Evolutionary conservation across 1,140 invertebrate genomes (phyloP).

Genomic region (Cherax quadricarinatus): DNA sequence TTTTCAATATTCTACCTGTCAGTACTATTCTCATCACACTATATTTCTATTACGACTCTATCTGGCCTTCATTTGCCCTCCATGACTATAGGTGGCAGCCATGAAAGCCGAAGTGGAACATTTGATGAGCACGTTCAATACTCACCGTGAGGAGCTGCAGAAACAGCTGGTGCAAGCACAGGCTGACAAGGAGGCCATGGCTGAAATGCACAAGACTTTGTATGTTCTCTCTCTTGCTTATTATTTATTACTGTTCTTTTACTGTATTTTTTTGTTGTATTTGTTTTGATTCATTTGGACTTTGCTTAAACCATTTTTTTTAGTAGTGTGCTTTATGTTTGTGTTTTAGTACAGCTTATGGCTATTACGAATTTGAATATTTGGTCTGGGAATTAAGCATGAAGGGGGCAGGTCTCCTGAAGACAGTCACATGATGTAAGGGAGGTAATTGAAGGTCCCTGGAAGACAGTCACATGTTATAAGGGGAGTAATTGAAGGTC

Average conservation of each 20-base stretch:
- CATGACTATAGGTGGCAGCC: slow-evolving; percentile 26
- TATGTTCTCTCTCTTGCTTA: slow-evolving; percentile 8
- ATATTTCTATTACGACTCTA: background rate
- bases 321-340: background rate
- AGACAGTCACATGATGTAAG: too few species aligned
- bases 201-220: slow-evolving; percentile 74
- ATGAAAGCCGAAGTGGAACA: slow-evolving; percentile 54
- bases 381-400: too few species aligned
- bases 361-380: too few species aligned
- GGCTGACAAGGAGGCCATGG: slow-evolving; percentile 70
- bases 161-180: slow-evolving; percentile 76
- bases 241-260: background rate
- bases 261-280: background rate
- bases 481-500: too few species aligned
- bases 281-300: background rate
- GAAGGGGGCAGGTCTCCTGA: too few species aligned
- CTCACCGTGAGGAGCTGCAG: slow-evolving; percentile 75
- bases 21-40: background rate
- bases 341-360: background rate
- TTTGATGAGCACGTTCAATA: slow-evolving; percentile 37
- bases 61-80: slow-evolving; percentile 19
- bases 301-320: background rate
- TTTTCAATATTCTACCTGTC: background rate
- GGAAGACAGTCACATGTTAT: too few species aligned
- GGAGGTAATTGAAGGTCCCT: too few species aligned